Evolutionary conservation across 2,797 vertebrate species (phyloP), one percentile per base, ranked within the genome.

Genomic region (Epinephelus awoara): DNA sequence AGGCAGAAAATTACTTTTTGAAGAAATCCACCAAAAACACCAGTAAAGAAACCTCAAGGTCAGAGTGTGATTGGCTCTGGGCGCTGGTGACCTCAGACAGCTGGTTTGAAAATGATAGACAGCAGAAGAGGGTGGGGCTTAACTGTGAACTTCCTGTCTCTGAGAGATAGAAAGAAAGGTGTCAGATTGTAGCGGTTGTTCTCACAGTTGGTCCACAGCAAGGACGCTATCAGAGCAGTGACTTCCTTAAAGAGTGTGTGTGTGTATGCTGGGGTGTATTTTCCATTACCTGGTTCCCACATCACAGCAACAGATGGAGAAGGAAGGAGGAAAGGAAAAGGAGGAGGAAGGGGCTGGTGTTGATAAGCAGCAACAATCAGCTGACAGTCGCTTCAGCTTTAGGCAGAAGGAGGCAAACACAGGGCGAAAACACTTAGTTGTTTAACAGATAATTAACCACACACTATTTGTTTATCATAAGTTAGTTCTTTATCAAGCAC

Each of bases 201-300:
- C 40, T 72, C 77, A 67, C 49, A n/a, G 61, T 18, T 10, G 2
- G 8, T 27, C 19, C 49, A 18, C 49, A 12, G 21, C 4, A 59
- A 55, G 59, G 61, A 65, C 1, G 17, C 71, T 71, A 66, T 75
- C 67, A 42, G 72, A 11, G 70, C 59, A 19, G 64, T 50, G 56
- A 62, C 56, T 62, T 69, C 54, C 73, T 62, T 46, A 17, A 14
- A 27, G 2, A 17, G 38, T 11, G n/a, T 18, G 19, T 19, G 49
- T 42, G n/a, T 52, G 68, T 23, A n/a, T 40, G 55, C 12, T 0
- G 5, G 27, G 6, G 25, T 52, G 56, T 63, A 27, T 77, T 67
- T 85, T 85, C 79, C 79, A 77, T 85, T 80, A 87, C 77, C 72
- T 85, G 75, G 21, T 69, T 68, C 40, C 50, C 57, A 82, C 75